Base-by-base conservation (phyloP, 37 sponge, comb jelly and placozoan genomes). In the Bolinopsis microptera region DNA sequence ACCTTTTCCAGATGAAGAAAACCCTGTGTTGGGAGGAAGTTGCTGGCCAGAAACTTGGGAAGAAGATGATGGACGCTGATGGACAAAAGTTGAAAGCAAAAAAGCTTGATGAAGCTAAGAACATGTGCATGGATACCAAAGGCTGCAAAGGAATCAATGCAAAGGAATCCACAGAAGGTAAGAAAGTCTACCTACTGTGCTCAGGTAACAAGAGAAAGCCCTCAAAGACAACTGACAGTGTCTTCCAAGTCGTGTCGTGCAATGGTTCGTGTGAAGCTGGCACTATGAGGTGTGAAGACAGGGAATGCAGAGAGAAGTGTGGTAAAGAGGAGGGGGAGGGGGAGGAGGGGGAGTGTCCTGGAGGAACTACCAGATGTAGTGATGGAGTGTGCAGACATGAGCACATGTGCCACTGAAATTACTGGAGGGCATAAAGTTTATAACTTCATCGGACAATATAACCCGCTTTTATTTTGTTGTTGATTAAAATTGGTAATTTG, bases 331-430 rank as follows among this genome's bases (percentile, higher is more conserved):
- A 72, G 5, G 37, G 32, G 3, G 75, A 72, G 75, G 75, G 18
- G 26, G 75, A 72, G 5, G 37, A 80, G 3, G 82, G 38, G 9
- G 38, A 24, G 23, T 80, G 82, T 37, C 82, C 82, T 13, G 37
- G 23, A 23, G 82, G 82, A 1, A 80, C 82, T 33, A 34, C 22
- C 3, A 32, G 35, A 37, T 80, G 82, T 33, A 22, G 3, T 5
- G 37, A 80, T 33, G 82, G 82, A 0, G 82, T 35, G 23, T 80
- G 82, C 82, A 28, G 38, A 34, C 82, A 80, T 30, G 37, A 80
- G 37, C 82, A 80, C 82, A 35, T 80, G 82, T 80, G 82, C 30
- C 32, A 80, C n/a, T n/a, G n/a, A n/a, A n/a, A n/a, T n/a, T n/a
- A n/a, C n/a, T n/a, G n/a, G n/a, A n/a, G n/a, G n/a, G n/a, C n/a